Conservation (phyloP, 1,140 invertebrate genomes). For the Nixonia krombeini region DNA sequence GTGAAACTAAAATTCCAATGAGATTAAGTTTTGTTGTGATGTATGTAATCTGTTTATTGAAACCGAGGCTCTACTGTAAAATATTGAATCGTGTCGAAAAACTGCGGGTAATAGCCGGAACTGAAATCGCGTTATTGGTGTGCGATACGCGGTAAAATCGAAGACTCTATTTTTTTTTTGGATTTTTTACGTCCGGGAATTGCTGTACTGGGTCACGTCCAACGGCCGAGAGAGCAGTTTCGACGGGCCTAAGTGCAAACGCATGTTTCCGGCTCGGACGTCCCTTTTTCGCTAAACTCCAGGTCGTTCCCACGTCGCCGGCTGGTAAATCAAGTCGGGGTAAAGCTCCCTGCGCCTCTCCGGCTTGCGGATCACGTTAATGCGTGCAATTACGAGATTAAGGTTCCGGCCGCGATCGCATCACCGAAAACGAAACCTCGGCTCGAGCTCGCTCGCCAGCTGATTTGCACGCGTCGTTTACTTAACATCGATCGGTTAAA, state of each 20-base stretch:
- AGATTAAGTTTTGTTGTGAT: no score
- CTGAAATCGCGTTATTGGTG: no score
- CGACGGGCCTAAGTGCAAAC: conserved; percentile 65
- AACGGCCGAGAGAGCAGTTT: conserved; percentile 23
- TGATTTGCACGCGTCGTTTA: no score
- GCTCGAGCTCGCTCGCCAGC: no score
- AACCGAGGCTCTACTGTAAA: no score
- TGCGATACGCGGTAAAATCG: no score
- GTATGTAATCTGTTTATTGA: no score
- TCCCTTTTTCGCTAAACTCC: conserved; percentile 51
- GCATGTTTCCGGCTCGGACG: conserved; percentile 57
- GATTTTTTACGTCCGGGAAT: background rate
- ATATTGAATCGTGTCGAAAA: no score
- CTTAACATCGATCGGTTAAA: no score
- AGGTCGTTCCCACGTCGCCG: conserved; percentile 25
- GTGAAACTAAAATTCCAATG: no score
- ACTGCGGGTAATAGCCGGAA: no score
- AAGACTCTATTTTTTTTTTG: background rate
- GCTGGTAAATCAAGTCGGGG: conserved; percentile 46
- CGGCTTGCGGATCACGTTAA: conserved; percentile 20
- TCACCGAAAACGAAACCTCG: no score
- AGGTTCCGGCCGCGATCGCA: background rate
- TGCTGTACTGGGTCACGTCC: background rate
- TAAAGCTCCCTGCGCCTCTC: conserved; percentile 20
- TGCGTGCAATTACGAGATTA: conserved; percentile 33